Percentiles rank a stretch among this genome's conserved stretches.
Conservation (phyloP, 2,888 invertebrate genomes). For the Serrognathus titanus region DNA sequence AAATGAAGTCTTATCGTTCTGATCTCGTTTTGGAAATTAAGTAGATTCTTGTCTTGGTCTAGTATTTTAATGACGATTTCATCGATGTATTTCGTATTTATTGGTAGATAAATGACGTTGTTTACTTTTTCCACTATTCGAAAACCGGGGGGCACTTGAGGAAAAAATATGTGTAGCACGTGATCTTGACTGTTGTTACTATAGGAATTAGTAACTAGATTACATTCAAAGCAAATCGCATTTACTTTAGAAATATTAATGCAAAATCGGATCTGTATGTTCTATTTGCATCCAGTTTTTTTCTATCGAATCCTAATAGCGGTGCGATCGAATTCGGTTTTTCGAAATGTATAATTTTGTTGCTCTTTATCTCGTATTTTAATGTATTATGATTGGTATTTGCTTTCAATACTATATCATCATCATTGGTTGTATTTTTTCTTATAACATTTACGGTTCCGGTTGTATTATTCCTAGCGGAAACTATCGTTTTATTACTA, state of each 20-base stretch:
- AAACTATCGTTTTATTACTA: no score
- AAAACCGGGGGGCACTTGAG: no score
- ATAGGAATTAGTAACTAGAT: no score
- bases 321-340: background rate
- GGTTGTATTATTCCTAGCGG: no score
- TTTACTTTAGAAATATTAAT: conserved; percentile 7
- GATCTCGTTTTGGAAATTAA: conserved; percentile 37
- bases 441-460: conserved; percentile 1
- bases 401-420: background rate
- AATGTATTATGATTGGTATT: background rate
- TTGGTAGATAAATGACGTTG: conserved; percentile 38
- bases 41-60: conserved; percentile 34
- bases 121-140: conserved; percentile 1
- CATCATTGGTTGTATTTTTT: background rate
- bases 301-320: background rate
- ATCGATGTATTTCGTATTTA: conserved; percentile 29
- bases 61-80: conserved; percentile 32
- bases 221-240: conserved; percentile 1
- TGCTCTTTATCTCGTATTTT: background rate
- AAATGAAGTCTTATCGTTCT: conserved; percentile 30
- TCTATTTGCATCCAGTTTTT: background rate
- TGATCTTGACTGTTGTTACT: no score
- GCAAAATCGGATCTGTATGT: background rate
- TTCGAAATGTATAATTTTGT: background rate
- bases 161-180: no score